These are phyloP conservation scores for Podarcis raffonei DNA, from an alignment of 2,113 vertebrate species.

Conservation along the genomic window DNA sequence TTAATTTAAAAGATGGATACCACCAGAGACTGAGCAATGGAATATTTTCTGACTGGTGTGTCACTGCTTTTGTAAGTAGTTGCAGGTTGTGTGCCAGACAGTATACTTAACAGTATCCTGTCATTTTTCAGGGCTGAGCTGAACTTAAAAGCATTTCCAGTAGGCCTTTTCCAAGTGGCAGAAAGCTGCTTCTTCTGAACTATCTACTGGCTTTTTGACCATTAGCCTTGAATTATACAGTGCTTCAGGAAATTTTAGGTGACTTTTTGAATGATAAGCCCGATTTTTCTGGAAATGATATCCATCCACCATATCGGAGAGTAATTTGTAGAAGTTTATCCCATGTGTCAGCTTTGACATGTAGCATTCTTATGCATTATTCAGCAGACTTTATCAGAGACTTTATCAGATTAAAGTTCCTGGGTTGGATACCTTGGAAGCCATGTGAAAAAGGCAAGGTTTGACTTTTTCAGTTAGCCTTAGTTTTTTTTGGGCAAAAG, in stretches of 20 bases:
- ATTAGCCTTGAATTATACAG: background rate
- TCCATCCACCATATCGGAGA: background rate
- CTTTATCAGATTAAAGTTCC: background rate
- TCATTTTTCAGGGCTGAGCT: conserved; percentile 12
- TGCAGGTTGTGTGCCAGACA: background rate
- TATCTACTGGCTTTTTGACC: background rate
- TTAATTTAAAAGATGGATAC: background rate
- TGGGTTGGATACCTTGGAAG: background rate
- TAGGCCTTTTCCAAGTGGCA: conserved; percentile 11
- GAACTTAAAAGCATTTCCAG: conserved; percentile 1
- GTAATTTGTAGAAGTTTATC: background rate
- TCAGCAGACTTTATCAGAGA: background rate
- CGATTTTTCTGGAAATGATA: background rate
- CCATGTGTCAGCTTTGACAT: background rate
- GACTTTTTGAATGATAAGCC: background rate
- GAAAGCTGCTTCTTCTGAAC: background rate
- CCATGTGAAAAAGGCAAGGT: background rate
- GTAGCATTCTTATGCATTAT: background rate
- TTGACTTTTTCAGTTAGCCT: background rate
- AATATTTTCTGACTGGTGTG: background rate
- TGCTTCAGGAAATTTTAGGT: background rate
- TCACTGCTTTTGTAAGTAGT: background rate
- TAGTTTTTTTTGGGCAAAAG: conserved; percentile 16
- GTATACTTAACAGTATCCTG: background rate
- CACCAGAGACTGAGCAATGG: background rate